phyloP scores from a whole-genome alignment of 2,888 invertebrate species.

The Nudaria mundana region DNA sequence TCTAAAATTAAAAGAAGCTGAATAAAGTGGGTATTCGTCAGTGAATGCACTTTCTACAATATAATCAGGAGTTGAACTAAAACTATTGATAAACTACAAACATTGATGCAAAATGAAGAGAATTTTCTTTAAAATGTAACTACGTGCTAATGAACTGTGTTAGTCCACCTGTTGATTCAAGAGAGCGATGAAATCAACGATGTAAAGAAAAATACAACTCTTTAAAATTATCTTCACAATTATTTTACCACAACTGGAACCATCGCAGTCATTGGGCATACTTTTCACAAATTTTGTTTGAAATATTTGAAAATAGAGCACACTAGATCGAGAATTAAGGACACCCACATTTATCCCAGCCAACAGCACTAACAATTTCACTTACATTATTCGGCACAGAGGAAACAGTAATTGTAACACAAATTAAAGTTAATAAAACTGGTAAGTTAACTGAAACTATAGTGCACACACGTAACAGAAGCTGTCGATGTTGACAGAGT shows the following conservation, averaged over 20 bases:
- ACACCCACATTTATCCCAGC: slow-evolving; percentile 52
- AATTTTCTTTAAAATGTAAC: slow-evolving; percentile 3
- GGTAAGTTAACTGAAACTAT: slow-evolving; percentile 51
- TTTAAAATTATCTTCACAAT: no score
- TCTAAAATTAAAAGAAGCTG: no score
- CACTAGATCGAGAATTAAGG: slow-evolving; percentile 54
- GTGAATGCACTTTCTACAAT: slow-evolving; percentile 5
- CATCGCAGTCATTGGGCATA: no score
- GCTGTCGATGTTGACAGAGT: slow-evolving; percentile 76
- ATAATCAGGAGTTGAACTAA: background rate
- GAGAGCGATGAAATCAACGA: slow-evolving; percentile 21
- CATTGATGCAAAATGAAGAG: background rate
- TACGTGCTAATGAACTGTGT: slow-evolving; percentile 28
- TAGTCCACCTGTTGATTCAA: slow-evolving; percentile 53
- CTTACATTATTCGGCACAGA: slow-evolving; percentile 64
- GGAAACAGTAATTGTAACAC: slow-evolving; percentile 50
- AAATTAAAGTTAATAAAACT: slow-evolving; percentile 57
- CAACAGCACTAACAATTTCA: slow-evolving; percentile 64
- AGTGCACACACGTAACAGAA: slow-evolving; percentile 58
- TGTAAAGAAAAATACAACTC: background rate
- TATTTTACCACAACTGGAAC: background rate
- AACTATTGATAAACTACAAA: background rate
- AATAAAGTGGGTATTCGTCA: no score
- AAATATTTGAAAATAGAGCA: slow-evolving; percentile 30
- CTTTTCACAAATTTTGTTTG: background rate